Evolutionary conservation across 2,888 invertebrate genomes (phyloP).

Genomic region (Amitus sp.): DNA sequence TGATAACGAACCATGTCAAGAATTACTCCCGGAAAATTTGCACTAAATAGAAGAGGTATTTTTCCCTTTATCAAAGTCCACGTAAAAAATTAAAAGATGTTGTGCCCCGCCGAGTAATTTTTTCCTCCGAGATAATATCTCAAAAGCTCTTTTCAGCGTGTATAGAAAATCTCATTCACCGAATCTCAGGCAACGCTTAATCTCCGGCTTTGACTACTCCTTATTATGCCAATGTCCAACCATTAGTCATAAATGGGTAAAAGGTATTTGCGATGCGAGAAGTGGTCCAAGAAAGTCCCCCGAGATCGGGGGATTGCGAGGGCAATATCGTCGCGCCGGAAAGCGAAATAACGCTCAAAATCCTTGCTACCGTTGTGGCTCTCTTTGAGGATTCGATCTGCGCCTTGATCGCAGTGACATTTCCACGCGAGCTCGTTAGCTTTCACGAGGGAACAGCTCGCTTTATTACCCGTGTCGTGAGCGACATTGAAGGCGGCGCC

Average conservation of each 20-base stretch:
- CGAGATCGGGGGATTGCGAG: constrained; percentile 21
- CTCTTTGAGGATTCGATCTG: constrained; percentile 30
- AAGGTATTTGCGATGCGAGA: constrained; percentile 23
- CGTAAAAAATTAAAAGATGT: not conserved
- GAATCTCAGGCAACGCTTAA: not conserved
- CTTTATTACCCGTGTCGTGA: constrained; percentile 37
- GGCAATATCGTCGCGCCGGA: constrained; percentile 8
- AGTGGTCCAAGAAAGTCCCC: constrained; percentile 14
- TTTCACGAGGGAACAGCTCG: constrained; percentile 38
- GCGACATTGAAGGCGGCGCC: constrained; percentile 12
- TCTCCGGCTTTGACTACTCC: not conserved
- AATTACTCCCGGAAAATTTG: too few relatives aligned
- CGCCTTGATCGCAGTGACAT: constrained; percentile 41
- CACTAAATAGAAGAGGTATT: too few relatives aligned
- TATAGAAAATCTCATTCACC: not conserved
- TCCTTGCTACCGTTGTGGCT: constrained; percentile 24
- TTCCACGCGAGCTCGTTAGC: constrained; percentile 43
- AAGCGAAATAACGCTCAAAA: constrained; percentile 22
- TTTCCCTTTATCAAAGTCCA: not conserved
- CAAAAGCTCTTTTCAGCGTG: not conserved
- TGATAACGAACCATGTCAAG: too few relatives aligned
- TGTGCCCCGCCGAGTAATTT: not conserved
- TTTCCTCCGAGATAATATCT: not conserved
- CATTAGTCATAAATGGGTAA: constrained; percentile 26
- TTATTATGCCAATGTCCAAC: not conserved